Conservation (phyloP, 2,888 invertebrate species). For the Drosophila meridiana region DNA sequence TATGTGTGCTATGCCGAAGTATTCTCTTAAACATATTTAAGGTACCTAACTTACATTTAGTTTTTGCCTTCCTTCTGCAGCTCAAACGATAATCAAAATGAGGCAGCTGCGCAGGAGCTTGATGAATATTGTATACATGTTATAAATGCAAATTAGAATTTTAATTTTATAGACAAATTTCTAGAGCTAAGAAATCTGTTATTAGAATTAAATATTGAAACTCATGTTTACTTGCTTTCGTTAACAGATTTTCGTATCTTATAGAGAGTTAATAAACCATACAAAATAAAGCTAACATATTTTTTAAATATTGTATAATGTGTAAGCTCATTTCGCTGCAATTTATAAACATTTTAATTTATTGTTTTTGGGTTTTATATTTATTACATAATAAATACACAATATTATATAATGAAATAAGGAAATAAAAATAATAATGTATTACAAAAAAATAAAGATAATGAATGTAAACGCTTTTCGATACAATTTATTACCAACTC, state of each 20-base stretch:
- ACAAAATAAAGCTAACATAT: not conserved
- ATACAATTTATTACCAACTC: no score
- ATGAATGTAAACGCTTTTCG: no score
- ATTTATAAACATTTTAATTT: no score
- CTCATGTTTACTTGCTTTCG: not conserved
- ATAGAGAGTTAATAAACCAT: not conserved
- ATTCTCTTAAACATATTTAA: constrained; percentile 60
- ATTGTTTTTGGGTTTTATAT: no score
- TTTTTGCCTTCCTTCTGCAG: constrained; percentile 45
- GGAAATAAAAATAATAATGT: no score
- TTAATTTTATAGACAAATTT: not conserved
- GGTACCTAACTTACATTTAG: constrained; percentile 85
- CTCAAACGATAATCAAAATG: constrained; percentile 1
- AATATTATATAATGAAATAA: no score
- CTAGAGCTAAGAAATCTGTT: not conserved
- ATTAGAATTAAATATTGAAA: not conserved
- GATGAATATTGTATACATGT: not conserved
- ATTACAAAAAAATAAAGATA: no score
- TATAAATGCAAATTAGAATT: constrained; percentile 8
- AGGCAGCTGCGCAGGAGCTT: not conserved
- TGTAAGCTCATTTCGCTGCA: no score
- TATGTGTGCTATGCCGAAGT: constrained; percentile 52
- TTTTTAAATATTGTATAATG: not conserved
- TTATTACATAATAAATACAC: no score
- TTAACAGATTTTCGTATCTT: not conserved